phyloP scores from a whole-genome alignment of 1,140 invertebrate species.

The Agrypnia vestita region DNA sequence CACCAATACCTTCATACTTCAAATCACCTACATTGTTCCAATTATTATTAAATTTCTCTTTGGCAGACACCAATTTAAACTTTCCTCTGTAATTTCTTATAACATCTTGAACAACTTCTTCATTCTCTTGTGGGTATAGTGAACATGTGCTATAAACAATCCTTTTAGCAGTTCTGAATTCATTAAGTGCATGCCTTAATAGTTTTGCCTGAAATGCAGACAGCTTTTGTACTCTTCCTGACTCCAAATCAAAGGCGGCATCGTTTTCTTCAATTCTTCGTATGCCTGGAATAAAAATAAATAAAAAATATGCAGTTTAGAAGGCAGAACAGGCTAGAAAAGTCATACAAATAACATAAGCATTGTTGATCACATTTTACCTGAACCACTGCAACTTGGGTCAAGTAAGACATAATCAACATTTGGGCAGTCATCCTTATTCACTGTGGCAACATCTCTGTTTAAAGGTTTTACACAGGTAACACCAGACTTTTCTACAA shows the following conservation, averaged over 20 bases:
- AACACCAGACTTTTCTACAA: constrained; percentile 77
- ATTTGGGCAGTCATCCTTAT: constrained; percentile 76
- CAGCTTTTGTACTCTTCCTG: constrained; percentile 78
- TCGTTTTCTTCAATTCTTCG: constrained; percentile 64
- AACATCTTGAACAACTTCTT: constrained; percentile 85
- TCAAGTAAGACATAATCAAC: constrained; percentile 95
- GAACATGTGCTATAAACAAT: constrained; percentile 98
- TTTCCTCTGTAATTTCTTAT: constrained; percentile 72
- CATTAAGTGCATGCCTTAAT: constrained; percentile 86
- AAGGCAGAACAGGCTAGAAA: no score
- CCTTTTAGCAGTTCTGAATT: constrained; percentile 87
- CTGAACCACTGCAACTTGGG: constrained; percentile 96
- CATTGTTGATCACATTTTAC: constrained; percentile 72
- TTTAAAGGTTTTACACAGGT: constrained; percentile 79
- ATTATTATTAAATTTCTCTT: constrained; percentile 74
- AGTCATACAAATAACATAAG: neutral
- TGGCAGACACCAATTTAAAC: constrained; percentile 78
- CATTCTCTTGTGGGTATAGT: constrained; percentile 91
- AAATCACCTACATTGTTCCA: constrained; percentile 81
- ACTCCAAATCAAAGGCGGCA: constrained; percentile 62
- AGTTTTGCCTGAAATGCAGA: constrained; percentile 89
- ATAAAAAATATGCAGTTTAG: no score
- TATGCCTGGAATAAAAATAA: constrained; percentile 64
- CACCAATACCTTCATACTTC: constrained; percentile 76
- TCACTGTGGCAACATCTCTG: constrained; percentile 82